Evolutionary conservation across 1,140 invertebrate species (phyloP), one percentile per base, ranked within the genome.

Genomic region (Drosophila nannoptera): DNA sequence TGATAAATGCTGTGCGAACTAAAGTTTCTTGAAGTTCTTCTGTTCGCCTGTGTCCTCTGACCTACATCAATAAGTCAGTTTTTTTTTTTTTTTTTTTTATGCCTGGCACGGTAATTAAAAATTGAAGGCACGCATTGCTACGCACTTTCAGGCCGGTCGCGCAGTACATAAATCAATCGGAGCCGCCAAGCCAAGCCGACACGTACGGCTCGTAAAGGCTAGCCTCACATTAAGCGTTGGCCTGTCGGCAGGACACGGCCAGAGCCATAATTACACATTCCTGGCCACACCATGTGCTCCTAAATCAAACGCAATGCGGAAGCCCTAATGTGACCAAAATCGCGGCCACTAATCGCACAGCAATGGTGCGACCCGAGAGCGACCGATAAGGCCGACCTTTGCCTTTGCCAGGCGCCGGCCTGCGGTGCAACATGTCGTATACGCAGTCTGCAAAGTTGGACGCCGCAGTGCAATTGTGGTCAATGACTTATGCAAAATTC

Each of bases 51-150:
- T 53, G 66, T 54, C 52, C 64, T 62, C 49, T 80, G 81, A 86
- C 80, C 81, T 86, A 73, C 62, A 77, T 80, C 77, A 80, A 84
- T 86, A 84, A 74, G 73, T 86, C 76, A 77, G 65, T n/a, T n/a
- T n/a, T n/a, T n/a, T n/a, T n/a, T n/a, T n/a, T n/a, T n/a, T n/a
- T n/a, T n/a, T n/a, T n/a, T 55, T 76, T 63, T 70, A 62, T 58
- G 56, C 55, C 52, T 58, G 75, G 69, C 50, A 68, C 70, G 78
- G 80, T 74, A 86, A 84, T 84, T 84, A 84, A 84, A 84, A 86
- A 83, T 82, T 83, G 73, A 72, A 59, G 49, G 76, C 78, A 78
- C 80, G 80, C 73, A 78, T 68, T 61, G 67, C 60, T 50, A 63
- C 11, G 49, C 63, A 53, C 61, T 76, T 69, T 7, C 42, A 40